These are phyloP conservation scores for Berghia stephanieae DNA, from an alignment of 1,140 invertebrate species.

Conservation along the genomic window DNA sequence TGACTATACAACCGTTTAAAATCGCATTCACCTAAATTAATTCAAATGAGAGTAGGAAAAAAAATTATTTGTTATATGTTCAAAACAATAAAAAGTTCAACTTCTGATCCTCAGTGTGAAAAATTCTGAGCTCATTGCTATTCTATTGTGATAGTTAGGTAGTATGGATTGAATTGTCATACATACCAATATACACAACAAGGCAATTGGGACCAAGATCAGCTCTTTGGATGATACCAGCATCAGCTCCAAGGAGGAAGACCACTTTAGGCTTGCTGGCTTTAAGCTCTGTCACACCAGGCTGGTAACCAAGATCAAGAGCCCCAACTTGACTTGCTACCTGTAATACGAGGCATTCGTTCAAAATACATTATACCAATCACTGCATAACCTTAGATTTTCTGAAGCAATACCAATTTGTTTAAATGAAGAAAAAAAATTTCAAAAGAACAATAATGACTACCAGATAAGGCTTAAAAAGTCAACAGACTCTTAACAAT, in stretches of 20 bases:
- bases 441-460: neutral
- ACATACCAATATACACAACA: constrained; percentile 87
- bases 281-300: constrained; percentile 78
- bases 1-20: too few relatives aligned
- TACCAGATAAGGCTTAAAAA: neutral
- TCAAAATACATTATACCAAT: neutral
- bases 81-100: too few relatives aligned
- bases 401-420: neutral
- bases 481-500: neutral
- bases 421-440: neutral
- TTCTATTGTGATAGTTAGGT: too few relatives aligned
- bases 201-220: constrained; percentile 85
- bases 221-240: constrained; percentile 78
- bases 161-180: too few relatives aligned
- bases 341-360: too few relatives aligned
- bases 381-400: neutral
- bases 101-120: neutral
- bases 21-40: too few relatives aligned
- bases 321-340: constrained; percentile 87
- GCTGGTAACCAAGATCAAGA: constrained; percentile 91
- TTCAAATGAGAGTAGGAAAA: too few relatives aligned
- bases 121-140: neutral
- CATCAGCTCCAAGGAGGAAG: constrained; percentile 93
- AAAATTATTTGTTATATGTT: too few relatives aligned
- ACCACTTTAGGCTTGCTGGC: constrained; percentile 81